Evolutionary conservation across 2,888 invertebrate species (phyloP), one percentile per base, ranked within the genome.

Genomic region (Siphlonurus alternatus): DNA sequence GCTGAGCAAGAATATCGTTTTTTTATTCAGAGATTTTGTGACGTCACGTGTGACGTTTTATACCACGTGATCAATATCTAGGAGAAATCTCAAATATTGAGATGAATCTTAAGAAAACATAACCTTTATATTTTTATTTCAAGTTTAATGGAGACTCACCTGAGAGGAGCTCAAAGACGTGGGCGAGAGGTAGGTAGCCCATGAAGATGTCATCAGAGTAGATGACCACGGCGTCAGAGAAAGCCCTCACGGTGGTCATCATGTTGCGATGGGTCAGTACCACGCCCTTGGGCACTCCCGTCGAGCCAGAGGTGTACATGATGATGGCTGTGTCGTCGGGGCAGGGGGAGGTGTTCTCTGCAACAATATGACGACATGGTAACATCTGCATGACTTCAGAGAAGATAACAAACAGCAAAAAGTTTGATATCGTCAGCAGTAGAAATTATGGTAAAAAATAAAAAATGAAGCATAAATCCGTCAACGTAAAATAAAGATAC

Each of bases 251-350:
- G 23, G 91, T 89, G 53, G 86, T 80, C 69, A 92, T 80, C 73
- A 91, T 84, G 77, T 93, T 93, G 72, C 83, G 83, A 75, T 93
- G 93, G 2, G 89, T 84, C 38, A 93, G 78, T 22, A 90, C 74
- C 18, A 93, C 90, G 71, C 95, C 96, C 38, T 96, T 96, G 0
- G 96, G 96, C 66, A 88, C 84, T 63, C 96, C 97, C 2, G 98
- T 98, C 0, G 96, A 96, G 3, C 98, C 98, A 70, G 94, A 95
- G 1, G 98, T 99, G 80, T 98, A 99, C 98, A 99, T 99, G 56
- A 99, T 88, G 71, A 99, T 93, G 61, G 98, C 98, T 2, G 88
- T 85, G 75, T 98, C 97, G 18, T 83, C 78, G 3, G 85, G 76
- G 3, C 76, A 76, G 1, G 93, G 91, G 3, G 83, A 80, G 2